Conservation (phyloP, 2,797 vertebrate species). For the Limnodromus scolopaceus region DNA sequence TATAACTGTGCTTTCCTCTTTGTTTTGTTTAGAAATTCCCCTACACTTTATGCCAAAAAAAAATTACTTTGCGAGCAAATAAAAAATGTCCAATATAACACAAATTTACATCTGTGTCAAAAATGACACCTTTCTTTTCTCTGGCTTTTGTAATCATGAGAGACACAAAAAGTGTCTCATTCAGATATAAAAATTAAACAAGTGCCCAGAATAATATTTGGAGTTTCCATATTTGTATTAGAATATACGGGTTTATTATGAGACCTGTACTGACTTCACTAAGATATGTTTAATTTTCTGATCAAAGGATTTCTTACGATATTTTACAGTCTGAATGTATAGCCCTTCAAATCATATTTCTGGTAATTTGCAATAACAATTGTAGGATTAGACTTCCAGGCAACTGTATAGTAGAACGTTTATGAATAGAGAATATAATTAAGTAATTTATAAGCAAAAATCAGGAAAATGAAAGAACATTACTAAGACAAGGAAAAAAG, state of each 20-base stretch:
- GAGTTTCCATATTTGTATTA: not conserved
- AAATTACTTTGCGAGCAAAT: not conserved
- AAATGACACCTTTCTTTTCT: not conserved
- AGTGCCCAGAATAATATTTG: not conserved
- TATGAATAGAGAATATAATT: conserved; percentile 23
- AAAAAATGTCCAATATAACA: not conserved
- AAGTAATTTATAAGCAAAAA: conserved; percentile 50
- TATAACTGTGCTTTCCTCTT: not conserved
- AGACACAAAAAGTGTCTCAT: not conserved
- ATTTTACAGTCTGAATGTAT: not conserved
- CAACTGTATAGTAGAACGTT: not conserved
- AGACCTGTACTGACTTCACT: not conserved
- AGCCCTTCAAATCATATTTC: not conserved
- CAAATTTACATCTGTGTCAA: not conserved
- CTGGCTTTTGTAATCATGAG: not conserved
- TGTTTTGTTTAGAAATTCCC: conserved; percentile 32
- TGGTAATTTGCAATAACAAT: not conserved
- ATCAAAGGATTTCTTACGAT: not conserved
- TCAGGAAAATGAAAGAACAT: not conserved
- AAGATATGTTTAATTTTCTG: not conserved
- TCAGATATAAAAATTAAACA: not conserved
- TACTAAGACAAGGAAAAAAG: not conserved
- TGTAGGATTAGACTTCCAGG: conserved; percentile 24
- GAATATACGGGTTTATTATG: not conserved
- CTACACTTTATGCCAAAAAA: not conserved